These are phyloP conservation scores for Furcula furcula DNA, from an alignment of 2,888 invertebrate genomes.

Conservation along the genomic window DNA sequence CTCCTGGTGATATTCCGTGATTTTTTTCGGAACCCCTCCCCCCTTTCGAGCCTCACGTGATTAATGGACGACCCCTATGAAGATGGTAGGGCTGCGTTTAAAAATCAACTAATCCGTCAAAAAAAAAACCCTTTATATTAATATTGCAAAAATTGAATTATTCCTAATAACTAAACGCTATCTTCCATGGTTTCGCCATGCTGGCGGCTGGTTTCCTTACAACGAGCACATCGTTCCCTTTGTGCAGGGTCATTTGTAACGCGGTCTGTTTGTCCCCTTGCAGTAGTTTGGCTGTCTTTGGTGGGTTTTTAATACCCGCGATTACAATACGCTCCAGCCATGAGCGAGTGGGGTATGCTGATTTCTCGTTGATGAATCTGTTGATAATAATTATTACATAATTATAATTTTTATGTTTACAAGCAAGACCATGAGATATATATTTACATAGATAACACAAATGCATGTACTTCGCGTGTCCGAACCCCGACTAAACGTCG, in stretches of 20 bases:
- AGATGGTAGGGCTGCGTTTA: too few species aligned
- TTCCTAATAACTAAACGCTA: slow-evolving; percentile 74
- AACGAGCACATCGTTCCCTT: slow-evolving; percentile 85
- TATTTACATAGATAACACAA: too few species aligned
- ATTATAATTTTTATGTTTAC: too few species aligned
- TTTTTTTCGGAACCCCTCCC: too few species aligned
- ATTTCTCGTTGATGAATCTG: slow-evolving; percentile 83
- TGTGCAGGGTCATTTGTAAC: slow-evolving; percentile 85
- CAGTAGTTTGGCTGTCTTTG: slow-evolving; percentile 84
- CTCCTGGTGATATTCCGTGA: too few species aligned
- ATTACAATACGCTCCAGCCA: slow-evolving; percentile 96
- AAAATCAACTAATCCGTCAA: too few species aligned
- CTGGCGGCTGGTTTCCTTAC: slow-evolving; percentile 93
- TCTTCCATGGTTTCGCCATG: slow-evolving; percentile 90
- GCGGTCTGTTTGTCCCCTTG: slow-evolving; percentile 80
- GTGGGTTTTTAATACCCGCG: slow-evolving; percentile 86
- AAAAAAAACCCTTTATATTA: too few species aligned
- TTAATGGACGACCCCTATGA: too few species aligned
- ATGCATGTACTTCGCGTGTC: too few species aligned
- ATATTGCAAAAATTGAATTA: slow-evolving; percentile 1
- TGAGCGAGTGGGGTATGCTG: slow-evolving; percentile 87
- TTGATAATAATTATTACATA: not conserved
- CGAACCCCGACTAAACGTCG: too few species aligned
- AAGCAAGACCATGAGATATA: too few species aligned
- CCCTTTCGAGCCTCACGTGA: too few species aligned